Evolutionary conservation across 2,797 vertebrate species (phyloP), one percentile per base, ranked within the genome.

Genomic region (Pantherophis alleghaniensis): DNA sequence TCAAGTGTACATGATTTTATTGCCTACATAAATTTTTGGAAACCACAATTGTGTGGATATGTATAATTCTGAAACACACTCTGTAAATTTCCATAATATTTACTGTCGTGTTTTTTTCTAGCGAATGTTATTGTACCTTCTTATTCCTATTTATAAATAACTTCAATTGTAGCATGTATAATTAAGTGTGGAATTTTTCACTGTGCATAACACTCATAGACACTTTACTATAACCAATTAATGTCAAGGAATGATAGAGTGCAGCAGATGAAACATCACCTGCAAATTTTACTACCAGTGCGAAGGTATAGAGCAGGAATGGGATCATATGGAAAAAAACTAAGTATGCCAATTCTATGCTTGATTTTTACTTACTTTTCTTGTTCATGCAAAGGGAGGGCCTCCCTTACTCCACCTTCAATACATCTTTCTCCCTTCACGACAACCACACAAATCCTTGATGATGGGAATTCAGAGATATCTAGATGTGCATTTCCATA

Each of bases 11-110:
- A 9, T 53, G 26, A 0, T 90, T 57, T 51, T 59, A 0, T 0
- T 12, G 32, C 9, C 0, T 4, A 14, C 42, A 14, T 10, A 37
- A 0, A 0, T 47, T 1, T 69, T 90, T 61, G 26, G 32, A 0
- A 14, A 26, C 7, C 0, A 0, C 0, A 0, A 11, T 89, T 61
- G 20, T 61, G 91, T 28, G 69, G 32, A 37, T 14, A 12, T 91
- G 4, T 20, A 59, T 24, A 69, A 1, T 47, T 91, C 91, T 90
- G 24, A 57, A 53, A 59, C 56, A 60, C 3, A 69, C 0, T 20
- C 16, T 37, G 4, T 9, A 51, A 18, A n/a, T 13, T 24, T 4
- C 9, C 1, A 1, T 79, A 69, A 59, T 20, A 53, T 60, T 53
- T 87, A 12, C 18, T 86, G 7, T 13, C 4, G 0, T 11, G 2